phyloP scores from a whole-genome alignment of 2,113 vertebrate species.

The Spea multiplicata region DNA sequence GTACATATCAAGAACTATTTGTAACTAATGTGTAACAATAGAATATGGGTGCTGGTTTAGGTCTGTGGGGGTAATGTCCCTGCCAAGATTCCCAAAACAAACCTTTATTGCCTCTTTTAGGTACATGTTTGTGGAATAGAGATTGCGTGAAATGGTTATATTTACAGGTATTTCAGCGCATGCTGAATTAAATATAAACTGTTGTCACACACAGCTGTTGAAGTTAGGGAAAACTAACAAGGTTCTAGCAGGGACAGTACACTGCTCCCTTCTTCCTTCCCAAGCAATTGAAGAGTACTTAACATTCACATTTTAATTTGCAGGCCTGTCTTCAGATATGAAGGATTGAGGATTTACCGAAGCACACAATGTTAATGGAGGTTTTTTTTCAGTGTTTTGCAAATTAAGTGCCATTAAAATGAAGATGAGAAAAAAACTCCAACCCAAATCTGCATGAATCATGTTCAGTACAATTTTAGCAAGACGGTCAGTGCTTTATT shows the following conservation, averaged over 20 bases:
- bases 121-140: too few species aligned
- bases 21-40: too few species aligned
- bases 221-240: not conserved
- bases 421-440: conserved; percentile 9
- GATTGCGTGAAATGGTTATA: too few species aligned
- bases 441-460: conserved; percentile 24
- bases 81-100: too few species aligned
- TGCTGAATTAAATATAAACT: too few species aligned
- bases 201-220: too few species aligned
- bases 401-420: conserved; percentile 32
- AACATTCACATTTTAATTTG: conserved; percentile 47
- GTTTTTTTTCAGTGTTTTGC: conserved; percentile 36
- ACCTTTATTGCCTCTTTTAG: too few species aligned
- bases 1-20: too few species aligned
- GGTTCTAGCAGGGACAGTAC: conserved; percentile 10
- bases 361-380: conserved; percentile 30
- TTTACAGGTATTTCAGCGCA: too few species aligned
- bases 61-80: too few species aligned
- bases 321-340: conserved; percentile 37
- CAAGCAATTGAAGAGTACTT: conserved; percentile 42
- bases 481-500: not conserved
- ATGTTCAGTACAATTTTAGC: conserved; percentile 13
- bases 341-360: conserved; percentile 34
- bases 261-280: conserved; percentile 22
- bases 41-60: too few species aligned